Evolutionary conservation across 2,797 vertebrate species (phyloP).

Genomic region (Gallirallus australis): DNA sequence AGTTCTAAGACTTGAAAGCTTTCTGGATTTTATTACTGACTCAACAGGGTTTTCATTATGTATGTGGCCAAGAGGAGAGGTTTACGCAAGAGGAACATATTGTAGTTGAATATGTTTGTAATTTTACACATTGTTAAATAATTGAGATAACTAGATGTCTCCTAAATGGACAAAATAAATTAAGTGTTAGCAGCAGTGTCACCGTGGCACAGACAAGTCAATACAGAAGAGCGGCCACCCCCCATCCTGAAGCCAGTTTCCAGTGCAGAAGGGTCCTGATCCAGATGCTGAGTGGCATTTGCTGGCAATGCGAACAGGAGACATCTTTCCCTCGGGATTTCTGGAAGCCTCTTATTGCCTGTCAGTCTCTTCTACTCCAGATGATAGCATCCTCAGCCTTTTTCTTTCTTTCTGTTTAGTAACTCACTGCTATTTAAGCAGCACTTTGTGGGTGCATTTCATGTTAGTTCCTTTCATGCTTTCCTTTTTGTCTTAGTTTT

Average conservation of each 20-base stretch:
- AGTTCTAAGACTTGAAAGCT: slow-evolving; percentile 81
- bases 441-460: neutral
- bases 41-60: slow-evolving; percentile 85
- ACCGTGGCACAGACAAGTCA: neutral
- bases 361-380: neutral
- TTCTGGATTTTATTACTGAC: slow-evolving; percentile 81
- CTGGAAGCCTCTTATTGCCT: neutral
- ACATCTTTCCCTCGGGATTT: neutral
- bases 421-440: neutral
- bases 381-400: neutral
- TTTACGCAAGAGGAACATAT: slow-evolving; percentile 80
- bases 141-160: slow-evolving; percentile 74
- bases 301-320: neutral
- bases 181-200: slow-evolving; percentile 1
- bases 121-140: slow-evolving; percentile 79
- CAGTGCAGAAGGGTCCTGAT: neutral
- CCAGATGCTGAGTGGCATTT: neutral
- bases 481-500: slow-evolving; percentile 20
- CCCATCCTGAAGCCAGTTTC: neutral
- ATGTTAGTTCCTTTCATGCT: neutral
- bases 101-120: slow-evolving; percentile 78
- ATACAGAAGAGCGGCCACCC: neutral
- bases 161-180: slow-evolving; percentile 61
- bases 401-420: neutral
- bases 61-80: slow-evolving; percentile 77